Evolutionary conservation across 2,888 invertebrate genomes (phyloP), one percentile per base, ranked within the genome.

Genomic region (Tetrapedia diversipes): DNA sequence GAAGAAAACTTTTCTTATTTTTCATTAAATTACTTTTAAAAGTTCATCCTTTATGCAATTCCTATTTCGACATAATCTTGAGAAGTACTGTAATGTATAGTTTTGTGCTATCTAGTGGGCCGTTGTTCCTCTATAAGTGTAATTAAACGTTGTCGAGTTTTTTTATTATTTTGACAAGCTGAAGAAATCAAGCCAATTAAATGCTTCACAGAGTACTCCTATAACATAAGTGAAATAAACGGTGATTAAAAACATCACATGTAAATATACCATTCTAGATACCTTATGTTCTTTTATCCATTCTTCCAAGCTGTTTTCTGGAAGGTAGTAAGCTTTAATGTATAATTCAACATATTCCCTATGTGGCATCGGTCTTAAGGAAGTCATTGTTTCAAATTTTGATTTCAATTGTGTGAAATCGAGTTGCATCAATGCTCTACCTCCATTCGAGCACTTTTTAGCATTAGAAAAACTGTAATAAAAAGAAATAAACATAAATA

Each of bases 351-450:
- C 98, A 87, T 97, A 97, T 67, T 97, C 96, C 80, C 96, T 95
- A 88, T 97, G 96, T 0, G 98, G 98, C 19, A 98, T 93, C 2
- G 98, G 98, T 88, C 95, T 95, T 8, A 98, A 90, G 0, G 95
- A 94, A 0, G 98, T 96, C 66, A 98, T 95, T 87, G 96, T 95
- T 91, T 99, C 98, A 63, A 98, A 93, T 90, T 98, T 98, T 27
- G 97, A 95, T 82, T 98, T 94, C 78, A 99, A 95, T 90, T 99
- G 99, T 8, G 98, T 97, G 89, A 98, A 99, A 93, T 99, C 99
- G 27, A 99, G 93, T 90, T 99, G 99, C 99, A 99, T 99, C 11
- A 99, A 92, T 0, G 98, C 99, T 45, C 99, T 93, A 0, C 99
- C 99, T 29, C 98, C 99, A 85, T 98, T 98, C 0, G 98, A 96